These are phyloP conservation scores for Odiellus spinosus DNA, from an alignment of 2,888 invertebrate species.

Conservation along the genomic window DNA sequence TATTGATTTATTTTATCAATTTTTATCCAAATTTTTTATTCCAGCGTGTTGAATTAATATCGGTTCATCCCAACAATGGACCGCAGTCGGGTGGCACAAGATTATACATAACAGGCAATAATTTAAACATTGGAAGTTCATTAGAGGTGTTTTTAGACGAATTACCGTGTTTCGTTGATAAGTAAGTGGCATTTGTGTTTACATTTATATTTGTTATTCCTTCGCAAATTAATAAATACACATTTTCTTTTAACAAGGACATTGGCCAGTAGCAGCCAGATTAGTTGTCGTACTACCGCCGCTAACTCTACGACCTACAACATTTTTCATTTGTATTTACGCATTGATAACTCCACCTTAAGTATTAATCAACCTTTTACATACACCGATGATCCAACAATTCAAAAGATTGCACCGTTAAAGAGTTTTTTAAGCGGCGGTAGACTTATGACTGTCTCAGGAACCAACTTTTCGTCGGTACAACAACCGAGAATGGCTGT, in stretches of 20 bases:
- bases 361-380: conserved; percentile 26
- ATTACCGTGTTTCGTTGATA: conserved; percentile 67
- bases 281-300: conserved; percentile 19
- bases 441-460: conserved; percentile 27
- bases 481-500: conserved; percentile 26
- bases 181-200: conserved; percentile 34
- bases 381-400: conserved; percentile 32
- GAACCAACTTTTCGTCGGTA: conserved; percentile 27
- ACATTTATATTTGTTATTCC: background rate
- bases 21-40: too few species aligned
- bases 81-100: conserved; percentile 94
- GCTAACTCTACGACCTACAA: conserved; percentile 12
- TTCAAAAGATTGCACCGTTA: conserved; percentile 29
- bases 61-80: conserved; percentile 65
- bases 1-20: too few species aligned
- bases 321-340: conserved; percentile 11
- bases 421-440: conserved; percentile 33
- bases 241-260: conserved; percentile 32
- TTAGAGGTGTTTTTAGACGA: conserved; percentile 51
- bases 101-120: conserved; percentile 75
- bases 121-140: conserved; percentile 80
- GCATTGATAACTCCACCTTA: conserved; percentile 18
- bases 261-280: conserved; percentile 42
- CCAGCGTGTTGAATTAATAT: conserved; percentile 57
- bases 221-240: background rate